A percentile compares a stretch with the other conserved stretches of the same genome.
These are phyloP conservation scores for Hyla sarda DNA, from an alignment of 2,113 vertebrate species.

Conservation along the genomic window DNA sequence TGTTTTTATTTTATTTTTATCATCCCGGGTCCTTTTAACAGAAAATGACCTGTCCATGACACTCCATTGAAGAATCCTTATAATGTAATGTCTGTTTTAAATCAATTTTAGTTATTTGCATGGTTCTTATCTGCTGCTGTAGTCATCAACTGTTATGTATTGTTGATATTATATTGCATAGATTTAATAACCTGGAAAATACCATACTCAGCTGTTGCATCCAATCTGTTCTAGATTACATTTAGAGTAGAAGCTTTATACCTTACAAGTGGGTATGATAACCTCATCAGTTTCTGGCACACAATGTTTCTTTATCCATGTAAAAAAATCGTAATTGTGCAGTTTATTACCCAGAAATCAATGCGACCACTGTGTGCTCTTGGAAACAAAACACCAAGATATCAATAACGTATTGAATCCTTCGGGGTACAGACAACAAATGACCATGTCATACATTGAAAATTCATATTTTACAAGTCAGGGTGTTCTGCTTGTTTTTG, in stretches of 20 bases:
- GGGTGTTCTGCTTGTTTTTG: conserved; percentile 10
- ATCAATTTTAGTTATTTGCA: conserved; percentile 35
- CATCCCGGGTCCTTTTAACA: no score
- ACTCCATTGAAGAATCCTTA: no score
- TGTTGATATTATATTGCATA: conserved; percentile 1
- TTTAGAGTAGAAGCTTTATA: not conserved
- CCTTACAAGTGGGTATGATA: not conserved
- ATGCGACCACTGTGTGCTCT: conserved; percentile 11
- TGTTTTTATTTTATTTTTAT: no score
- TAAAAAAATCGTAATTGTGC: not conserved
- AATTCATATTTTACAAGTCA: conserved; percentile 30
- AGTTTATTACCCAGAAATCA: conserved; percentile 38
- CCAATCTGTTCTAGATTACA: conserved; percentile 10
- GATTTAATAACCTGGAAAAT: conserved; percentile 38
- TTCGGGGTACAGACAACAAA: conserved; percentile 32
- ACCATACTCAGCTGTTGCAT: not conserved
- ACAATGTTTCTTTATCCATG: not conserved
- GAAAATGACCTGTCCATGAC: no score
- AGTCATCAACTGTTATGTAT: not conserved
- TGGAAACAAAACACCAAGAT: conserved; percentile 32
- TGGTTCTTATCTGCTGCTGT: not conserved
- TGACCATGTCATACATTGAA: conserved; percentile 37
- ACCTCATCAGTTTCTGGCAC: conserved; percentile 4
- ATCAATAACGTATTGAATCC: conserved; percentile 31
- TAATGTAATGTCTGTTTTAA: not conserved